Conservation (phyloP, 2,888 invertebrate species). For the Cheilosia impressa region DNA sequence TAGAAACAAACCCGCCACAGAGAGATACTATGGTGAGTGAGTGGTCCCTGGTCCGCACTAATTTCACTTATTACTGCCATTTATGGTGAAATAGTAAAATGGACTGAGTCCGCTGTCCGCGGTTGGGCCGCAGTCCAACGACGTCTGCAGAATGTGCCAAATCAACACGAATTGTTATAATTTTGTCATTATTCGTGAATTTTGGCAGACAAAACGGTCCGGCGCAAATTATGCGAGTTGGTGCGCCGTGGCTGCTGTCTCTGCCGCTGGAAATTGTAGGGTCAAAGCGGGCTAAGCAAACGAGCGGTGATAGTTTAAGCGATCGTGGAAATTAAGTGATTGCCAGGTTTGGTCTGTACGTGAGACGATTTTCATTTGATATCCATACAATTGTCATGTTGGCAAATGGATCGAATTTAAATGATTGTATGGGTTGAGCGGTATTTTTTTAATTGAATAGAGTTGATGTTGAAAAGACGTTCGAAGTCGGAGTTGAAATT, state of each 20-base stretch:
- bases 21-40: slow-evolving; percentile 36
- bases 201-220: slow-evolving; percentile 31
- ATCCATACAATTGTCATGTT: slow-evolving; percentile 56
- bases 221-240: too few relatives aligned
- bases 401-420: slow-evolving; percentile 43
- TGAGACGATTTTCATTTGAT: slow-evolving; percentile 50
- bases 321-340: slow-evolving; percentile 72
- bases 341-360: slow-evolving; percentile 54
- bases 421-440: slow-evolving; percentile 24
- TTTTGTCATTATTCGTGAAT: slow-evolving; percentile 70
- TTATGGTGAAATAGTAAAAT: slow-evolving; percentile 71
- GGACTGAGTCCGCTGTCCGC: slow-evolving; percentile 25
- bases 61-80: slow-evolving; percentile 72
- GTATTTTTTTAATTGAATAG: slow-evolving; percentile 34
- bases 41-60: slow-evolving; percentile 60
- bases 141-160: slow-evolving; percentile 67
- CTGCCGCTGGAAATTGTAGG: slow-evolving; percentile 29
- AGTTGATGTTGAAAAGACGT: too few relatives aligned
- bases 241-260: slow-evolving; percentile 3
- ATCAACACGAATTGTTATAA: slow-evolving; percentile 69
- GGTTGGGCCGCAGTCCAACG: background rate
- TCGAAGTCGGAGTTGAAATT: too few relatives aligned
- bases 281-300: slow-evolving; percentile 6
- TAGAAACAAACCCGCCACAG: slow-evolving; percentile 50
- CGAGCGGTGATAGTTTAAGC: slow-evolving; percentile 49